Base-by-base conservation (phyloP, 2,797 vertebrate species). In the Graptemys geographica region DNA sequence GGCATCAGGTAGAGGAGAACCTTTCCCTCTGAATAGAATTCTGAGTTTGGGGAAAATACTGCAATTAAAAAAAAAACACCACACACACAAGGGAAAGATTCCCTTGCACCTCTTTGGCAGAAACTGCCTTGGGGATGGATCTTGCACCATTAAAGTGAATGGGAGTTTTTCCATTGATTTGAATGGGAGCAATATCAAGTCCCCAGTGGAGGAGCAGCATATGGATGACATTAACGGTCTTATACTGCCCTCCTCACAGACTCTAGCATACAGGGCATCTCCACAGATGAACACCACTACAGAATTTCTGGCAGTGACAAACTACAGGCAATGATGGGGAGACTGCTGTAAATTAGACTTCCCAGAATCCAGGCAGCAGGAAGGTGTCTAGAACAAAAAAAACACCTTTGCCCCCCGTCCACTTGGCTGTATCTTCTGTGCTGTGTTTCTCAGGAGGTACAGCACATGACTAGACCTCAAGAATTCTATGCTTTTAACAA, bases 81-180 rank as follows among this genome's bases (percentile, higher is more conserved):
- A 83, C 23, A 94, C 80, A 19, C 80, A 53, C 11, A 21, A 69
- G 31, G 31, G 31, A 62, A 62, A 62, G 13, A 62, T 69, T 21
- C 85, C 62, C 86, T 83, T 91, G 59, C 59, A 83, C 16, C 31
- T 25, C 76, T 52, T 86, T 92, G 83, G n/a, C 89, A 97, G 84
- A 83, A 96, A 86, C 55, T 91, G 80, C 89, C 92, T 49, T 83
- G 72, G 89, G 90, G 89, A 21, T 25, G 81, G 82, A 44, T 92
- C 84, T 86, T 89, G 74, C 49, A 53, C 4, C 3, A 90, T 82
- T 94, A 90, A 95, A 82, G 91, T 89, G 94, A 96, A 96, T 87
- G 81, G 91, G 88, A 96, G 88, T 62, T 87, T 95, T 93, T 37
- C n/a, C 83, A 90, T 96, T 96, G 94, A 87, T 88, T 82, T 62